A percentile compares a stretch with the other conserved stretches of the same genome.
phyloP scores from a whole-genome alignment of 2,888 invertebrate genomes.

The Itoplectis maculator region DNA sequence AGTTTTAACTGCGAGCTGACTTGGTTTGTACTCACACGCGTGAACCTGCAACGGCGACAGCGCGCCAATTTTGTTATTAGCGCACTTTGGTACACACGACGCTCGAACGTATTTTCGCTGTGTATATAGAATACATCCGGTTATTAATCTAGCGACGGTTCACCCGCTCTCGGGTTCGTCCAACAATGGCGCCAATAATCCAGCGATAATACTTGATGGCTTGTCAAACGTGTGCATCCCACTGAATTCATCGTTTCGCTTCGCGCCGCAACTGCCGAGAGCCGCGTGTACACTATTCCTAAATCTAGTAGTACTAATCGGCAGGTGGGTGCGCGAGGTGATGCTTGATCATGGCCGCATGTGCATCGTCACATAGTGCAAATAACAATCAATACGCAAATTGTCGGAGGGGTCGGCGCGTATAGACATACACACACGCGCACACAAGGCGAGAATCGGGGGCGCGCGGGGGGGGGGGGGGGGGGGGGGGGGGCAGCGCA shows the following conservation, averaged over 20 bases:
- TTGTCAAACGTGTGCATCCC: conserved; percentile 39
- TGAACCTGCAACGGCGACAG: not conserved
- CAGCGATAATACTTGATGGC: conserved; percentile 36
- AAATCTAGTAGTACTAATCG: conserved; percentile 34
- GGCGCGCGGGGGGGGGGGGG: too few species aligned
- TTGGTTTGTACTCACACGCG: not conserved
- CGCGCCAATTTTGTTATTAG: not conserved
- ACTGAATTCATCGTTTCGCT: conserved; percentile 22
- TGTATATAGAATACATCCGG: conserved; percentile 9
- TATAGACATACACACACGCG: too few species aligned
- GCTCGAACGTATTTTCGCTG: conserved; percentile 13
- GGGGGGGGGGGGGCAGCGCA: conserved; percentile 4
- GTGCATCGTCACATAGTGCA: conserved; percentile 38
- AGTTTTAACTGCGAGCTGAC: not conserved
- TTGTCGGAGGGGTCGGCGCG: conserved; percentile 23
- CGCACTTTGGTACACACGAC: not conserved
- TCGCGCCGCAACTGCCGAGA: not conserved
- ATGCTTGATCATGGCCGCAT: conserved; percentile 32
- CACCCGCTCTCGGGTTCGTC: not conserved
- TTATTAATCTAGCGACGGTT: conserved; percentile 29
- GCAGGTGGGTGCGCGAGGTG: conserved; percentile 2
- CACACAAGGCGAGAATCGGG: too few species aligned
- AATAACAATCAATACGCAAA: conserved; percentile 58
- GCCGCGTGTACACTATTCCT: conserved; percentile 14
- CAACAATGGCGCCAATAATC: conserved; percentile 45